These are phyloP conservation scores for Furcifer pardalis DNA, from an alignment of 2,797 vertebrate species.

Conservation along the genomic window DNA sequence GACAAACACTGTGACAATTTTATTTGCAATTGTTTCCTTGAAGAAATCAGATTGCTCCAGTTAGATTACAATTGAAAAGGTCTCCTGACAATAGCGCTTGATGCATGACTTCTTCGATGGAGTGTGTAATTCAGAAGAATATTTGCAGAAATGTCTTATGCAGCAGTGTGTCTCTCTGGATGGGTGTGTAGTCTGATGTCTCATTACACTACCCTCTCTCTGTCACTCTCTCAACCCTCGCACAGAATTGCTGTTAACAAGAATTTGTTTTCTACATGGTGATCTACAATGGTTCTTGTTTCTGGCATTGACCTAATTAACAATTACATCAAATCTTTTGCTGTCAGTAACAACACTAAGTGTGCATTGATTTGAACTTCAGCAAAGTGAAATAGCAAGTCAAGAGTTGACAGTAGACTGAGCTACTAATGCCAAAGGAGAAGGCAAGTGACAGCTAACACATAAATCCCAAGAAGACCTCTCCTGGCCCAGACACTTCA, in stretches of 20 bases:
- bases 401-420: too few relatives aligned
- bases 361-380: too few relatives aligned
- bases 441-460: too few relatives aligned
- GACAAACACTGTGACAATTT: background rate
- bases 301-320: background rate
- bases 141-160: background rate
- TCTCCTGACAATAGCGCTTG: background rate
- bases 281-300: background rate
- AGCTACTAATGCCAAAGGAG: too few relatives aligned
- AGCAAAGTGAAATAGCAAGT: too few relatives aligned
- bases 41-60: background rate
- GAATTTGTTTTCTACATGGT: conserved; percentile 20
- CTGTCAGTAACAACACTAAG: background rate
- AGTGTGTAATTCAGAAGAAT: background rate
- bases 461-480: too few relatives aligned
- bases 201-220: background rate
- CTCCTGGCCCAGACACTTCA: too few relatives aligned
- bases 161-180: background rate
- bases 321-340: conserved; percentile 3
- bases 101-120: conserved; percentile 1
- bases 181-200: background rate
- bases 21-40: background rate
- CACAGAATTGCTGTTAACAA: background rate
- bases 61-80: conserved; percentile 21
- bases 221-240: accelerated